Conservation (phyloP, 2,888 invertebrate genomes). For the Perdita meconis region DNA sequence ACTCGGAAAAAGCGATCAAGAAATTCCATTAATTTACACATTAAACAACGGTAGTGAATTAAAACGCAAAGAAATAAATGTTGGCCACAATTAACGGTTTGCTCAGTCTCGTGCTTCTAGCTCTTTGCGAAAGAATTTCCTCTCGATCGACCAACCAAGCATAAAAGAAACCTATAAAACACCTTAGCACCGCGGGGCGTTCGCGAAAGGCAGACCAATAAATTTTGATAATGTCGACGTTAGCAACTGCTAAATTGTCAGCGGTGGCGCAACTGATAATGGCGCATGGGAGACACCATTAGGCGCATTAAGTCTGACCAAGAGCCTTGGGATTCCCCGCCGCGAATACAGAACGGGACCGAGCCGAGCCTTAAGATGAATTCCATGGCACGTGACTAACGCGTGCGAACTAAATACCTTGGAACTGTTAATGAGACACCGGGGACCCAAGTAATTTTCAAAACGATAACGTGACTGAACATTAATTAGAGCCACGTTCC, state of each 20-base stretch:
- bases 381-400: conserved; percentile 52
- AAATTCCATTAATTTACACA: conserved; percentile 12
- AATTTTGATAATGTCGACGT: conserved; percentile 71
- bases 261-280: conserved; percentile 74
- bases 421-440: conserved; percentile 57
- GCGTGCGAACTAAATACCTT: conserved; percentile 19
- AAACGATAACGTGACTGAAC: conserved; percentile 15
- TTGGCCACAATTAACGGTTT: conserved; percentile 32
- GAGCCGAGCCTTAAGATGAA: conserved; percentile 55
- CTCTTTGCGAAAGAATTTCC: neutral
- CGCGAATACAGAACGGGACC: conserved; percentile 40
- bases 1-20: neutral
- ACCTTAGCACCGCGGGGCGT: conserved; percentile 31
- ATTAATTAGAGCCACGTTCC: conserved; percentile 28
- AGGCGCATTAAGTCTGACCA: conserved; percentile 76
- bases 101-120: conserved; percentile 11
- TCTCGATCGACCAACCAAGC: conserved; percentile 6
- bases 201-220: conserved; percentile 59
- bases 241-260: conserved; percentile 60
- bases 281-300: conserved; percentile 76
- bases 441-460: conserved; percentile 54
- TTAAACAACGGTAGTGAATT: conserved; percentile 3
- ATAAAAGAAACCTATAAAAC: conserved; percentile 51
- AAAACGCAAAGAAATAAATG: neutral
- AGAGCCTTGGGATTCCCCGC: conserved; percentile 64